Evolutionary conservation across 2,797 vertebrate species (phyloP), one percentile per base, ranked within the genome.

Genomic region (Eulemur rubriventer): DNA sequence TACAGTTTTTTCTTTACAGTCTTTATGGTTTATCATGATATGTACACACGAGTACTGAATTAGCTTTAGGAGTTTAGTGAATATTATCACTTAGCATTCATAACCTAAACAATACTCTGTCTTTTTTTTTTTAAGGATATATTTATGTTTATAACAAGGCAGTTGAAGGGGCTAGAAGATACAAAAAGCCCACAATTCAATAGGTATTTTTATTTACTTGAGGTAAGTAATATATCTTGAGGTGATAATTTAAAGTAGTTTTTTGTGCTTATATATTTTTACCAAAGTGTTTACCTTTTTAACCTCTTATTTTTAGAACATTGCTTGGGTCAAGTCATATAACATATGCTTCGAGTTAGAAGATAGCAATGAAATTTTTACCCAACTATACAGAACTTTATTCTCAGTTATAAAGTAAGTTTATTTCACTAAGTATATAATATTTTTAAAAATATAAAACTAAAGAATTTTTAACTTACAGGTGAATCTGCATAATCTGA

Each of bases 321-420:
- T 99, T 97, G 99, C 99, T 46, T 99, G 99, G 99, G 99, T 99
- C 96, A 99, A 99, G 97, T 99, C 99, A 41, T 99, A 99, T 96
- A 99, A 99, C 97, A 99, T 99, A 98, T 99, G 99, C 98, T 99
- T 99, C 98, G 99, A 99, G 96, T 98, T 99, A 94, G 99, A 99
- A 98, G 99, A 99, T 98, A 99, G 99, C 98, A 99, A 99, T 97
- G 99, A 99, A 98, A 99, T 99, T 97, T 99, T 99, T 98, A 99
- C 99, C 43, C 99, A 99, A 78, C 99, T 99, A 67, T 99, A 99
- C 98, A 99, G 99, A 98, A 99, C 99, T 0, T 99, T 99, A 92
- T 99, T 99, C 98, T 99, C 99, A 98, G 99, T 99, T 95, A 99
- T 99, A 98, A 99, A 99, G 99, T 99, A 99, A 99, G 99, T 99